Base-by-base conservation (phyloP, 2,113 vertebrate genomes). In the Cynoglossus semilaevis region DNA sequence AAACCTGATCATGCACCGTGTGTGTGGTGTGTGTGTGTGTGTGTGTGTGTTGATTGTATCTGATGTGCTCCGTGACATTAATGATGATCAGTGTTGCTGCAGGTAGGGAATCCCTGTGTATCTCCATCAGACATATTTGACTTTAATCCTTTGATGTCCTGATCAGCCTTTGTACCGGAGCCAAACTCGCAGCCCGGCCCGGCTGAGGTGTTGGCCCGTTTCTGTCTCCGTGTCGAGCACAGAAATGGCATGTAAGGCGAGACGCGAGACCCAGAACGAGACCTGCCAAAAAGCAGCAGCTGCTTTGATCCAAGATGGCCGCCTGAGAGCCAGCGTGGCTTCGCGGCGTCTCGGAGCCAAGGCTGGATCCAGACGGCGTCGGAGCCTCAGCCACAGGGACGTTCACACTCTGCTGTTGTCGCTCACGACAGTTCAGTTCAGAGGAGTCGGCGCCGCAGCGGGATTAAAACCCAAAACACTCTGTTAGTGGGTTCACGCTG, bases 271-370 rank as follows among this genome's bases (percentile, higher is more conserved):
- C 84, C 77, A 81, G 60, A 83, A 79, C 64, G 68, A 76, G 73
- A 65, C 61, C 72, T 86, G 85, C 86, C 78, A 86, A 84, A 76
- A 16, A 2, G 57, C 38, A 63, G 76, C 82, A 83, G 85, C 83
- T 85, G 80, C 83, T 83, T 80, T 81, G 82, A 85, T 86, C 83
- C 80, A 87, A 85, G 77, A 86, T 80, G 81, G 83, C 75, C 80
- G 71, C 80, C 65, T 8, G 80, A 83, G 83, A 87, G 76, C 83
- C 76, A 81, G 80, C 79, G 79, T 66, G 80, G 59, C 77, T 77
- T 63, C 74, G 46, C 79, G 48, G 57, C 48, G 34, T 68, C 56
- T 58, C 64, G 0, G 69, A 76, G 84, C 84, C 83, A 84, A 78
- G 74, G 66, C 78, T 75, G 74, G 83, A 76, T 70, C 47, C 80